phyloP scores from a whole-genome alignment of 2,888 invertebrate species.

The Nomada lathburiana region DNA sequence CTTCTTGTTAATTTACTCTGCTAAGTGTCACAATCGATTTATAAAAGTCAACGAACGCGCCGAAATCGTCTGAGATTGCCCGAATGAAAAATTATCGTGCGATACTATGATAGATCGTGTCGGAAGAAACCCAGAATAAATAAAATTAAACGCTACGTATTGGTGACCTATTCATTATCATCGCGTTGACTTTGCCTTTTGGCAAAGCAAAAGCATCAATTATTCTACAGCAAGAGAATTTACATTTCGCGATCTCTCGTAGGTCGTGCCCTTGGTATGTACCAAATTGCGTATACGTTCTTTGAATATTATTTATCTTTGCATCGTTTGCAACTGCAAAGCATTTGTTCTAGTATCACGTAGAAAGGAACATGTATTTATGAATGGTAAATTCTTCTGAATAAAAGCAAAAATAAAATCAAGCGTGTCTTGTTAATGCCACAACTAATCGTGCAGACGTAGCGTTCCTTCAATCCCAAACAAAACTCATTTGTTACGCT shows the following conservation, averaged over 20 bases:
- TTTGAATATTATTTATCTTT: conserved; percentile 21
- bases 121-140: conserved; percentile 39
- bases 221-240: conserved; percentile 21
- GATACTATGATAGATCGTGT: conserved; percentile 34
- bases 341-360: conserved; percentile 52
- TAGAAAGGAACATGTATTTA: conserved; percentile 40
- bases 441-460: conserved; percentile 28
- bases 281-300: conserved; percentile 45
- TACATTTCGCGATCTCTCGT: conserved; percentile 8
- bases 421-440: conserved; percentile 20
- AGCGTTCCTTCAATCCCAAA: conserved; percentile 41
- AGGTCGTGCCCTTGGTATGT: conserved; percentile 53
- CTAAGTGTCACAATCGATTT: neutral
- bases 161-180: conserved; percentile 25
- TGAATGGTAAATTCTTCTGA: conserved; percentile 29
- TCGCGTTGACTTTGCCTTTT: conserved; percentile 11
- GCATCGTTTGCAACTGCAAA: conserved; percentile 29
- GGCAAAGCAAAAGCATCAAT: neutral
- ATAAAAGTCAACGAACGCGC: neutral
- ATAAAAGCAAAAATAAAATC: conserved; percentile 11
- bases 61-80: neutral
- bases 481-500: conserved; percentile 41
- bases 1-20: neutral
- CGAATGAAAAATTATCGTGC: neutral
- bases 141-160: conserved; percentile 46